Evolutionary conservation across 2,113 vertebrate species (phyloP), one percentile per base, ranked within the genome.

Genomic region (Dendrocopos noguchii): DNA sequence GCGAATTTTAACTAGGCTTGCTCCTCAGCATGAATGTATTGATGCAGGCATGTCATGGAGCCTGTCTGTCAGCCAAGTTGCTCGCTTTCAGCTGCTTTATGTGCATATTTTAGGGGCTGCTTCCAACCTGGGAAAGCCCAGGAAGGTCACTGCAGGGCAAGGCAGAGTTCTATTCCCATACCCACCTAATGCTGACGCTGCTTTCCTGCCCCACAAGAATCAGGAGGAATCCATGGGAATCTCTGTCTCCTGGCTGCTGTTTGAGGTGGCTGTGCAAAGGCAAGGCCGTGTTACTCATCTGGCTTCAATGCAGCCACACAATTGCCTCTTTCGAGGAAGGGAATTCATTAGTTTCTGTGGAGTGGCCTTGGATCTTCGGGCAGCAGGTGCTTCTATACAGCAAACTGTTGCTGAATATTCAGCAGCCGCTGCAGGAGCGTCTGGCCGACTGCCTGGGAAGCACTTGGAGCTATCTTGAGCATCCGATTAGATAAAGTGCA

Each of bases 361-460:
- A 94, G 90, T 94, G 87, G 89, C 91, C 82, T 75, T 73, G 77
- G 85, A 83, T 95, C 82, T 87, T 65, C 21, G 84, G 95, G 93
- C 89, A 91, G 93, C 95, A 96, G 96, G 95, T 96, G 95, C 91
- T 87, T 75, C 84, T 90, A 91, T 87, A 94, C 93, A 95, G 82
- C 91, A 85, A 93, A 91, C 67, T 90, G 81, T 91, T 95, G 91
- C 94, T 96, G 95, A 94, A 96, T 94, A 95, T 94, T 96, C 91
- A 95, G 27, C 87, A 94, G 89, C 88, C 73, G 74, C 88, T 71
- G 11, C 36, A 71, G 75, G 71, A 87, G 73, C 0, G 20, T 31
- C 91, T 93, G 89, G 89, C 89, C 10, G 15, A 16, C 72, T 87
- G 95, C 91, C 79, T 85, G 79, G 46, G 87, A 86, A 93, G 87